phyloP scores from a whole-genome alignment of 2,113 vertebrate genomes.

The Sebastes schlegelii region DNA sequence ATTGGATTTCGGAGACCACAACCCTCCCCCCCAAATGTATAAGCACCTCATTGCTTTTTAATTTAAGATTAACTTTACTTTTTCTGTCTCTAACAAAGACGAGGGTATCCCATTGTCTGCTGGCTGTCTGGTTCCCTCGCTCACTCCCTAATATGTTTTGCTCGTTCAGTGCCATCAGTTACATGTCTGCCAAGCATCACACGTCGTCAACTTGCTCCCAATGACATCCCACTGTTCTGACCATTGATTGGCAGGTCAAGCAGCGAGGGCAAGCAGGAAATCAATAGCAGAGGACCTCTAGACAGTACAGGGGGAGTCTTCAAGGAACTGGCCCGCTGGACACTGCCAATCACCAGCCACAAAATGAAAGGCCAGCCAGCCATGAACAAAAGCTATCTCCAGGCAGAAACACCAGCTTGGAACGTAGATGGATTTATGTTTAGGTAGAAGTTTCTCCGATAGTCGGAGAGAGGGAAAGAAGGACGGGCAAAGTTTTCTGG shows the following conservation, averaged over 20 bases:
- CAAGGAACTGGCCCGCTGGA: conserved; percentile 89
- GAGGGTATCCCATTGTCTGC: conserved; percentile 46
- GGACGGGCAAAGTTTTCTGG: conserved; percentile 69
- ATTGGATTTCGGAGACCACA: conserved; percentile 72
- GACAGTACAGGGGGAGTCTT: conserved; percentile 85
- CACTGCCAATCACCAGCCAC: conserved; percentile 87
- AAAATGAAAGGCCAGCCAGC: conserved; percentile 91
- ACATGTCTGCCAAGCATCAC: conserved; percentile 81
- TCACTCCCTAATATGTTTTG: conserved; percentile 74
- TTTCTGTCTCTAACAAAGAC: conserved; percentile 49
- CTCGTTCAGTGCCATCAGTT: conserved; percentile 81
- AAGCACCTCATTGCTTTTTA: conserved; percentile 79
- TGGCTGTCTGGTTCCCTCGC: conserved; percentile 41
- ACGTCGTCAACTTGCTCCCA: conserved; percentile 85
- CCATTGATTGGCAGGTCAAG: conserved; percentile 91
- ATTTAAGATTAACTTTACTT: conserved; percentile 80
- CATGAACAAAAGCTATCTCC: conserved; percentile 90
- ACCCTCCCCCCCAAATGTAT: conserved; percentile 47
- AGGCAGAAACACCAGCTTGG: conserved; percentile 84
- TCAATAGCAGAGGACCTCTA: conserved; percentile 90
- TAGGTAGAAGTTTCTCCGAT: conserved; percentile 72
- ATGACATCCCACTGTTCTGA: conserved; percentile 91
- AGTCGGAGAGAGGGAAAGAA: conserved; percentile 50
- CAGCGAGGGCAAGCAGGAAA: conserved; percentile 89
- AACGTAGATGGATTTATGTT: conserved; percentile 85